Base-by-base conservation (phyloP, 64 coral and sea anemone species). In the Pachyseris speciosa region DNA sequence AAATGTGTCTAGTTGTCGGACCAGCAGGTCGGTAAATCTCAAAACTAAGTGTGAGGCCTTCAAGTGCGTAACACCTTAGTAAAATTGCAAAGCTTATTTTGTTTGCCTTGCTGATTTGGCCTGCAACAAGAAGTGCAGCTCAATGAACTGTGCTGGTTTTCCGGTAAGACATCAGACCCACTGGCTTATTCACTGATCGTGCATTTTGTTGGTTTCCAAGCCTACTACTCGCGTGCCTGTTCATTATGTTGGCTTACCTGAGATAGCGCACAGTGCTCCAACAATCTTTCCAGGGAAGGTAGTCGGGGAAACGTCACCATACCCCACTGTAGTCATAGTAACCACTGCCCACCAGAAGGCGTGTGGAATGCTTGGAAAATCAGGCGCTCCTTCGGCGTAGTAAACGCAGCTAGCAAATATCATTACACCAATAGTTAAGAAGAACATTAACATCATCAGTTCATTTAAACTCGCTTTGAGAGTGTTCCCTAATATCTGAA, bases 281-380 rank as follows among this genome's bases (percentile, higher is more conserved):
- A 95, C 94, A 0, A 99, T 87, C 39, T 99, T 99, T 3, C 97
- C 97, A 36, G 67, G 92, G 44, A 99, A 95, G 53, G 90, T 86
- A 24, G 9, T 44, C 0, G 97, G 97, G 7, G 86, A 89, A 4
- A 95, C 88, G 42, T 99, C 97, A 45, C 97, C 97, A 49, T 99
- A 99, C 32, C 97, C 97, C 13, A 99, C 97, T 1, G 97, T 99
- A 15, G 97, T 99, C 97, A 99, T 99, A 24, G 97, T 99, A 38
- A 99, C 97, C 49, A 99, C 90, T 44, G 97, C 97, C 97, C 97
- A 99, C 97, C 97, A 99, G 86, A 99, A 99, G 1, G 94, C 92
- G 75, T 99, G 97, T 0, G 97, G 97, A 72, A 99, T 99, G 67
- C 89, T 93, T 2, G 69, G 80, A 41, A 99, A 99, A 24, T 93